Conservation (phyloP, 2,113 vertebrate species). For the Pterocles orientalis region DNA sequence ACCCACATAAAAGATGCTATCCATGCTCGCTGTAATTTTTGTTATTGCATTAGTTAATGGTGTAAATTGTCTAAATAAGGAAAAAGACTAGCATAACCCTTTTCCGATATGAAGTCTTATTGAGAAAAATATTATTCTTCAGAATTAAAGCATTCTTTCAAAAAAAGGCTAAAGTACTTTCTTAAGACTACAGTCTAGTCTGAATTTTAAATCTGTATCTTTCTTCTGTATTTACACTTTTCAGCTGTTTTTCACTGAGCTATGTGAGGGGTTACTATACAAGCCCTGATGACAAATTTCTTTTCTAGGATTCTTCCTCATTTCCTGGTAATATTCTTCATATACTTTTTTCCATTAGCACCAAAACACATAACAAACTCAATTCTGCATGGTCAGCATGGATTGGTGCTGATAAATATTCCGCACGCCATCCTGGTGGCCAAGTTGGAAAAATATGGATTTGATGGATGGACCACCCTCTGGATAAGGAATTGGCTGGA, state of each 20-base stretch:
- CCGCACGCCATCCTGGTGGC: too few species aligned
- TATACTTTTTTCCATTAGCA: neutral
- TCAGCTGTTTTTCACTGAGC: neutral
- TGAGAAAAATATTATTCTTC: neutral
- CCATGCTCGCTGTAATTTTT: neutral
- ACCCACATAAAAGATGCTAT: neutral
- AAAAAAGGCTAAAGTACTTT: neutral
- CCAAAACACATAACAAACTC: neutral
- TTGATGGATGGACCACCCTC: too few species aligned
- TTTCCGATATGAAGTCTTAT: neutral
- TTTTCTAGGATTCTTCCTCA: neutral
- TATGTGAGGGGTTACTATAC: accelerated
- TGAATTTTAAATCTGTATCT: neutral
- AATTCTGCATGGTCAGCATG: neutral
- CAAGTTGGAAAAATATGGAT: too few species aligned
- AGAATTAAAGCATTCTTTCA: neutral
- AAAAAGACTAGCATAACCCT: neutral
- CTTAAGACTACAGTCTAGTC: neutral
- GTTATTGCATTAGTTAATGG: neutral
- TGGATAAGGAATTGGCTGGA: too few species aligned
- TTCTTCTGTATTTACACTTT: neutral
- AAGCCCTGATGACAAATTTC: neutral
- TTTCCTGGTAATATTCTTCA: neutral
- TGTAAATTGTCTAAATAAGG: neutral
- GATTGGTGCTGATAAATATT: neutral